phyloP scores from a whole-genome alignment of 2,888 invertebrate species.

The Acanthococcus lagerstroemiae region DNA sequence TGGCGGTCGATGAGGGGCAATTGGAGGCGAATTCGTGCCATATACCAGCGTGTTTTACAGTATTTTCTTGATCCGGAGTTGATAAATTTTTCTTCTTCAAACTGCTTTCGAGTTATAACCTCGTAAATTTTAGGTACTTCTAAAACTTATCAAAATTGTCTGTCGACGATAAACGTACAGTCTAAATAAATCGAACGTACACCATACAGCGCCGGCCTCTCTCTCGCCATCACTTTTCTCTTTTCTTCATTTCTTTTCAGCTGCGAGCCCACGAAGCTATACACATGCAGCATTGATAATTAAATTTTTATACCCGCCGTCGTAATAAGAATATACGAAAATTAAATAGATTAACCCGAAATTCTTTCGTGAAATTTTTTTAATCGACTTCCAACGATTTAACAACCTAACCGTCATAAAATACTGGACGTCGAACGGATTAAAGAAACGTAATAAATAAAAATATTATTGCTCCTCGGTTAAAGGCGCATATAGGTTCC shows the following conservation, averaged over 20 bases:
- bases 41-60: too few species aligned
- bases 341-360: constrained; percentile 2
- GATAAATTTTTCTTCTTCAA: too few species aligned
- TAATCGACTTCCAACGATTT: constrained; percentile 7
- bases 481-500: background rate
- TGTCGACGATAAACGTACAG: too few species aligned
- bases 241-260: background rate
- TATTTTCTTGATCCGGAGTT: too few species aligned
- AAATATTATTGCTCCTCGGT: constrained; percentile 26
- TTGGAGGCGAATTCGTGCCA: too few species aligned
- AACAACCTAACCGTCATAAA: constrained; percentile 21
- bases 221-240: background rate
- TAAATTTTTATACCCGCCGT: background rate
- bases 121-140: too few species aligned
- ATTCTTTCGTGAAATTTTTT: background rate
- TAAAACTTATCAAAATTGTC: too few species aligned
- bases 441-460: constrained; percentile 26
- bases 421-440: constrained; percentile 23
- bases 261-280: too few species aligned
- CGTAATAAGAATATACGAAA: background rate
- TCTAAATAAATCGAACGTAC: too few species aligned
- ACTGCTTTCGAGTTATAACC: too few species aligned
- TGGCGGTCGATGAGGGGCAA: too few species aligned
- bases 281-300: background rate
- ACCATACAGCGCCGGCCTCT: background rate